phyloP scores from a whole-genome alignment of 2,113 vertebrate species.

The Nettapus auritus region DNA sequence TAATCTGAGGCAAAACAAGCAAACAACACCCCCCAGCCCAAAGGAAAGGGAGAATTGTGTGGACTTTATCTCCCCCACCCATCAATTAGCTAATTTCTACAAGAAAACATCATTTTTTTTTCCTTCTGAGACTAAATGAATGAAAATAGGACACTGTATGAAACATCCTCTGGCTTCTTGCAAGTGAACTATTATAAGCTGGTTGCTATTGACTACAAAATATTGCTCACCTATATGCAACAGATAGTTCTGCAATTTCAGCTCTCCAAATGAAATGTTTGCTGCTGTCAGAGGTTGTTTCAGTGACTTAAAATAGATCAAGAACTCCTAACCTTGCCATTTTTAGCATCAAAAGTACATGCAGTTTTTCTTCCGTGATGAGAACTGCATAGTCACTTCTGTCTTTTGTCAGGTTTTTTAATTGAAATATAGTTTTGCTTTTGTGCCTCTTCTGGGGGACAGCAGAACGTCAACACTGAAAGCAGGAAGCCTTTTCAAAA shows the following conservation, averaged over 20 bases:
- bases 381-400: neutral
- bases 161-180: neutral
- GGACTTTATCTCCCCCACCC: neutral
- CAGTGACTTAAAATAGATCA: neutral
- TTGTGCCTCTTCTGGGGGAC: neutral
- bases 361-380: neutral
- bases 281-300: neutral
- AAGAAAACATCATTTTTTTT: neutral
- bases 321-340: neutral
- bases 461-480: neutral
- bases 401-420: neutral
- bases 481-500: neutral
- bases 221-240: constrained; percentile 23
- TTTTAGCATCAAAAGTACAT: neutral
- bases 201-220: constrained; percentile 62
- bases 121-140: constrained; percentile 6
- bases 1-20: neutral
- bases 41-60: neutral
- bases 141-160: neutral
- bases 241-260: neutral
- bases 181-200: neutral
- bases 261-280: neutral
- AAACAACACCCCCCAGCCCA: neutral
- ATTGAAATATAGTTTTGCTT: neutral
- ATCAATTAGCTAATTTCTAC: neutral